phyloP scores from a whole-genome alignment of 2,113 vertebrate genomes.

The Scartelaos histophorus region DNA sequence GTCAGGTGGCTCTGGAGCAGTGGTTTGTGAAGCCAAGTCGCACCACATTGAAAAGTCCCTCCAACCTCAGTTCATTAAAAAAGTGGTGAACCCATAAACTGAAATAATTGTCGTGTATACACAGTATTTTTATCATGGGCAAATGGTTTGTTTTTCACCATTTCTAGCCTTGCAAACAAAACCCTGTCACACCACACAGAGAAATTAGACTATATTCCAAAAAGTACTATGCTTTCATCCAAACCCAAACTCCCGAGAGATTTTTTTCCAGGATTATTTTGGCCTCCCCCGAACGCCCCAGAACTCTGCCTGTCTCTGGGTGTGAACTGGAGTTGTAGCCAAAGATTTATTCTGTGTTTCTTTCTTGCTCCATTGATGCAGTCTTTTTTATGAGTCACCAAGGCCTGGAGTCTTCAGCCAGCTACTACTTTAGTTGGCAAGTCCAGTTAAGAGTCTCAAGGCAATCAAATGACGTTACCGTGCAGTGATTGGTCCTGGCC shows the following conservation, averaged over 20 bases:
- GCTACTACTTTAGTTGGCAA: slow-evolving; percentile 1
- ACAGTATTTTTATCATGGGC: slow-evolving; percentile 9
- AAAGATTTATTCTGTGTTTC: slow-evolving; percentile 11
- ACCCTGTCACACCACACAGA: slow-evolving; percentile 41
- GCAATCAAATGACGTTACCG: slow-evolving; percentile 9
- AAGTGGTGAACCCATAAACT: not conserved
- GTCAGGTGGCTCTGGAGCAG: slow-evolving; percentile 37
- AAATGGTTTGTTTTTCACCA: slow-evolving; percentile 18
- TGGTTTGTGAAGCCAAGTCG: slow-evolving; percentile 43
- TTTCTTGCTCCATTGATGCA: slow-evolving; percentile 2
- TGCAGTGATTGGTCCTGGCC: slow-evolving; percentile 1
- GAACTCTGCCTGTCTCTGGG: slow-evolving; percentile 9
- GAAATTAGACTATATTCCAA: slow-evolving; percentile 36
- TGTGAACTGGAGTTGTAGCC: slow-evolving; percentile 9
- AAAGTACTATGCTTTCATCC: slow-evolving; percentile 30
- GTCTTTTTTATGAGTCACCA: slow-evolving; percentile 24
- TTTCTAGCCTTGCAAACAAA: slow-evolving; percentile 39
- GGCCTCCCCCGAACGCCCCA: slow-evolving; percentile 40
- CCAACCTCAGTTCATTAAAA: slow-evolving; percentile 11
- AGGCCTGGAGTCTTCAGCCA: slow-evolving; percentile 7
- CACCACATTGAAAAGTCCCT: slow-evolving; percentile 9
- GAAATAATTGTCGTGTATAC: not conserved
- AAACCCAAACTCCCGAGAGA: slow-evolving; percentile 40
- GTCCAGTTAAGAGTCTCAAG: not conserved
- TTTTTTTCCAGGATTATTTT: slow-evolving; percentile 16